phyloP scores from a whole-genome alignment of 2,888 invertebrate species.

The Boloria selene region DNA sequence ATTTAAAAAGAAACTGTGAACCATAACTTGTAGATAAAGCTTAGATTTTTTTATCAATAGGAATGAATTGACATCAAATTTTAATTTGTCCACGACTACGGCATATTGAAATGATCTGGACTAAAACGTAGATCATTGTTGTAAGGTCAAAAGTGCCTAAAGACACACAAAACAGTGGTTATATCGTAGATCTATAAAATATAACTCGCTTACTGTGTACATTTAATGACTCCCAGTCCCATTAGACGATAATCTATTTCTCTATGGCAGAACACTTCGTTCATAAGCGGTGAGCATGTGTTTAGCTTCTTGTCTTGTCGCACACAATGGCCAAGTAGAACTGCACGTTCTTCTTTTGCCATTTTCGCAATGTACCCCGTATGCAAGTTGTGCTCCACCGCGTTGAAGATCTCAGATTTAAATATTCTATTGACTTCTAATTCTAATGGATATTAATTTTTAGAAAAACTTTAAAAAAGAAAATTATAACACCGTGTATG shows the following conservation, averaged over 20 bases:
- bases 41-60: too few relatives aligned
- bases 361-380: conserved; percentile 66
- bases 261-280: conserved; percentile 81
- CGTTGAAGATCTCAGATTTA: conserved; percentile 83
- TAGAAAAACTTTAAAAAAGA: too few relatives aligned
- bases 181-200: not conserved
- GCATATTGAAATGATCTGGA: too few relatives aligned
- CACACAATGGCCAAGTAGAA: conserved; percentile 79
- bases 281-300: conserved; percentile 81
- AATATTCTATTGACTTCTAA: conserved; percentile 84
- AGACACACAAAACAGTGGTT: too few relatives aligned
- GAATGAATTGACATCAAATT: too few relatives aligned
- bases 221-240: conserved; percentile 76
- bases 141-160: not conserved
- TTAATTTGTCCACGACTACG: too few relatives aligned
- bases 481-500: too few relatives aligned
- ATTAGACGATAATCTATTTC: conserved; percentile 83
- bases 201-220: conserved; percentile 53
- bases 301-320: conserved; percentile 80
- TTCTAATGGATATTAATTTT: conserved; percentile 61
- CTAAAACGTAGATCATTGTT: too few relatives aligned
- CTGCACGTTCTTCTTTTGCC: conserved; percentile 74
- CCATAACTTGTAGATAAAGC: too few relatives aligned
- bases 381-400: conserved; percentile 72
- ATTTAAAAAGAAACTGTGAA: too few relatives aligned